A percentile compares a stretch with the other conserved stretches of the same genome.
Evolutionary conservation across 2,888 invertebrate genomes (phyloP).

Genomic region (Drosophila neonasuta): DNA sequence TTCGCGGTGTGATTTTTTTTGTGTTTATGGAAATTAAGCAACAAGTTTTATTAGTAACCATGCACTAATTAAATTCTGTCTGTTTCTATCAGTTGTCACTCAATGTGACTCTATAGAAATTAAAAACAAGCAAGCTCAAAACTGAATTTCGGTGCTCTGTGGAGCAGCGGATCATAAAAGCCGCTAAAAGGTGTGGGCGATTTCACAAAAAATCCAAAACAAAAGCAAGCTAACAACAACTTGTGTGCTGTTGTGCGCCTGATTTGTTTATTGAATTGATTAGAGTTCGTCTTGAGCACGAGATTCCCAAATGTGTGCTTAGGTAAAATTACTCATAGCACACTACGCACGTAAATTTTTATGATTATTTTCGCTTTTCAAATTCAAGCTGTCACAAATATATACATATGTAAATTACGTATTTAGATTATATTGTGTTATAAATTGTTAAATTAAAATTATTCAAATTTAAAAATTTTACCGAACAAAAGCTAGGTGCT

Average conservation of each 20-base stretch:
- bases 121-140: constrained; percentile 44
- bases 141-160: constrained; percentile 65
- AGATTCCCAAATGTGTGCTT: constrained; percentile 38
- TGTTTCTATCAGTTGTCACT: constrained; percentile 54
- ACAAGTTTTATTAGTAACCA: constrained; percentile 75
- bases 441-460: constrained; percentile 8
- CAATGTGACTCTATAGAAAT: constrained; percentile 32
- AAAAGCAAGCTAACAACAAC: constrained; percentile 6
- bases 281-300: constrained; percentile 55
- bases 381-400: neutral
- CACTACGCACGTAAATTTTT: neutral
- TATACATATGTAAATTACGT: neutral
- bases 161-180: constrained; percentile 72
- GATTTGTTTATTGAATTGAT: constrained; percentile 70
- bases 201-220: constrained; percentile 49
- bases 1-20: constrained; percentile 18
- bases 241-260: constrained; percentile 30
- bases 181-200: constrained; percentile 78
- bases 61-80: constrained; percentile 76
- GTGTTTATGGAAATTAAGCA: constrained; percentile 61
- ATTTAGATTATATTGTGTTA: neutral
- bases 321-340: constrained; percentile 56
- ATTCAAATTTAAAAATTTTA: constrained; percentile 7
- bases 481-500: constrained; percentile 33
- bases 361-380: neutral